Percentiles rank a stretch among this genome's conserved stretches.
Conservation (phyloP, 1,140 invertebrate species). For the Schlechtendalia chinensis region DNA sequence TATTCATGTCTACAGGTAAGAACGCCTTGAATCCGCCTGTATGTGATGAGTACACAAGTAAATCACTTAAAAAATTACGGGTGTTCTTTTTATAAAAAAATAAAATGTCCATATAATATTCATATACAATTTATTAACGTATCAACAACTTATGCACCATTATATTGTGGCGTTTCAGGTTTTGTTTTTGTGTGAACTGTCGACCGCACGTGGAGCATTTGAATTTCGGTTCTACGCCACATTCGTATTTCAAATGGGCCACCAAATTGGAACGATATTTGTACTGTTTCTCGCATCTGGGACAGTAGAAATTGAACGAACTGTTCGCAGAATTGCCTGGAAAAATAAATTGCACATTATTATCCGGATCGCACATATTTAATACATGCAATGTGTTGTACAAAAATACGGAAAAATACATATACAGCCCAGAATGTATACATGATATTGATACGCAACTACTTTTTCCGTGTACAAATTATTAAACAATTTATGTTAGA, state of each 20-base stretch:
- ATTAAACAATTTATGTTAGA: not conserved
- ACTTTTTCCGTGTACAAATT: not conserved
- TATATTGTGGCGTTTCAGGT: slow-evolving; percentile 24
- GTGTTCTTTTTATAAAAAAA: too few species aligned
- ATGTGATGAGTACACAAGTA: too few species aligned
- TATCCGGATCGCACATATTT: not conserved
- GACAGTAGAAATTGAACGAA: not conserved
- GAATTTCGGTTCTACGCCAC: slow-evolving; percentile 59
- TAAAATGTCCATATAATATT: too few species aligned
- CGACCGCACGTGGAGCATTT: slow-evolving; percentile 16
- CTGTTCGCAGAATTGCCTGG: not conserved
- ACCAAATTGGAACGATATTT: slow-evolving; percentile 55
- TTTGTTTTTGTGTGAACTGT: slow-evolving; percentile 28
- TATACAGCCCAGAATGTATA: not conserved
- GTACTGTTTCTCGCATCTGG: slow-evolving; percentile 58
- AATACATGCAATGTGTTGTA: too few species aligned
- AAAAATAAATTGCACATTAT: not conserved
- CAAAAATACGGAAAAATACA: not conserved
- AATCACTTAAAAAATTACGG: too few species aligned
- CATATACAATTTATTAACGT: not conserved
- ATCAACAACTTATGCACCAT: slow-evolving; percentile 29
- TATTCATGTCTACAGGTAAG: too few species aligned
- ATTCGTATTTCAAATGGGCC: slow-evolving; percentile 56
- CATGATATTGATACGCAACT: not conserved
- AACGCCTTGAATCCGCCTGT: too few species aligned